Base-by-base conservation (phyloP, 2,888 invertebrate species). In the Eudasyphora cyanicolor region DNA sequence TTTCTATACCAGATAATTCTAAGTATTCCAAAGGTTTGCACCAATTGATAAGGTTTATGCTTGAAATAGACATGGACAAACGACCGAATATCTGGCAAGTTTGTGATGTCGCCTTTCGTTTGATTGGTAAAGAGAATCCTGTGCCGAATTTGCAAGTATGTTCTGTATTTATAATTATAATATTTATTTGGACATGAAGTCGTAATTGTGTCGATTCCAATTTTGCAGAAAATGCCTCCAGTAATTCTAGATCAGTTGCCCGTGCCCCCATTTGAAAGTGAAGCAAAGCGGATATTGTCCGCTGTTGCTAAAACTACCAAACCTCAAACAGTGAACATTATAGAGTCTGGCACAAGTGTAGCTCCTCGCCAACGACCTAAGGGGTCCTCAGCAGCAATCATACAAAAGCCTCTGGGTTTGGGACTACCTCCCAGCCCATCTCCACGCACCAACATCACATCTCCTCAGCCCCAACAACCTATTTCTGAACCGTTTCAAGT, bases 31-130 rank as follows among this genome's bases (percentile, higher is more conserved):
- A 93, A 88, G 93, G 94, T 81, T 92, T 96, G 89, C 95, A 95
- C 91, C 94, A 95, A 86, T 92, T 97, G 81, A 96, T 97, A 86
- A 94, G 96, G 87, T 97, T 95, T 89, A 96, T 98, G 95, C 93
- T 98, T 85, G 96, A 97, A 89, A 95, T 96, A 62, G 96, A 98
- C 92, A 94, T 95, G 62, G 96, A 96, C 77, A 93, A 94, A 86
- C 93, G 98, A 87, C 98, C 98, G 12, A 97, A 98, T 92, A 97
- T 98, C 88, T 97, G 94, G 92, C 97, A 97, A 94, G 96, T 96
- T 62, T 95, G 96, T 86, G 93, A 93, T 88, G 93, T 96, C 86
- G 95, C 96, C 78, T 97, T 96, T 91, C 93, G 94, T 86, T 91
- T 96, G 86, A 91, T 93, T 78, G 95, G 95, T 82, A 95, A 94